Percentiles rank a stretch among this genome's conserved stretches.
Conservation (phyloP, 2,113 vertebrate species). For the Perccottus glenii region DNA sequence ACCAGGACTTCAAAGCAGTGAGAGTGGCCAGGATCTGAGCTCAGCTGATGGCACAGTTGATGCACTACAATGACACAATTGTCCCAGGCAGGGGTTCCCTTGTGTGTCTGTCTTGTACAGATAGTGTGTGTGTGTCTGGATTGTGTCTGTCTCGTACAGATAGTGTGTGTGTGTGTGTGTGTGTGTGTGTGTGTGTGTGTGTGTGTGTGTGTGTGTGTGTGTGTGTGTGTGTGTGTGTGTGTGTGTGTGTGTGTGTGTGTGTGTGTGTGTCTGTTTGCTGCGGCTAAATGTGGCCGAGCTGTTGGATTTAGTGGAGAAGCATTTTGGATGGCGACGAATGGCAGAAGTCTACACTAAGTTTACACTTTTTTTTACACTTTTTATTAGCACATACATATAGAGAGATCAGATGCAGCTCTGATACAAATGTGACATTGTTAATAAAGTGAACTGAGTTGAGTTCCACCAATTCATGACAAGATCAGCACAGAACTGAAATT, state of each 20-base stretch:
- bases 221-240: no score
- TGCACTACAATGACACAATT: slow-evolving; percentile 31
- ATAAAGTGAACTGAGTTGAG: no score
- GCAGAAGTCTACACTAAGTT: slow-evolving; percentile 49
- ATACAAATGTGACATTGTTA: slow-evolving; percentile 25
- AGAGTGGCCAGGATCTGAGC: slow-evolving; percentile 38
- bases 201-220: slow-evolving; percentile 15
- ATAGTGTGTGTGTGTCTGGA: slow-evolving; percentile 20
- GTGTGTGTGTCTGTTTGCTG: slow-evolving; percentile 53
- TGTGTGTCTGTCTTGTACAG: no score
- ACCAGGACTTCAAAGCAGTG: slow-evolving; percentile 33
- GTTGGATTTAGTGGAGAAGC: slow-evolving; percentile 72
- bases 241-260: slow-evolving; percentile 7
- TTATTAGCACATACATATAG: no score
- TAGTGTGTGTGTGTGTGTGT: slow-evolving; percentile 27
- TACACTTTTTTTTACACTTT: no score
- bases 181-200: slow-evolving; percentile 37
- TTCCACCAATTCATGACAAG: no score
- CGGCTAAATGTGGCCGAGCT: slow-evolving; percentile 65
- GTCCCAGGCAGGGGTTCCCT: slow-evolving; percentile 1
- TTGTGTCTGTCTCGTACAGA: neutral
- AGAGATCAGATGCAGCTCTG: slow-evolving; percentile 36
- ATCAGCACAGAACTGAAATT: no score
- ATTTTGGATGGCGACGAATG: slow-evolving; percentile 66
- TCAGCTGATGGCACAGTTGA: slow-evolving; percentile 47